These are phyloP conservation scores for Psittacula cyanocephala DNA, from an alignment of 2,113 vertebrate genomes.

Conservation along the genomic window DNA sequence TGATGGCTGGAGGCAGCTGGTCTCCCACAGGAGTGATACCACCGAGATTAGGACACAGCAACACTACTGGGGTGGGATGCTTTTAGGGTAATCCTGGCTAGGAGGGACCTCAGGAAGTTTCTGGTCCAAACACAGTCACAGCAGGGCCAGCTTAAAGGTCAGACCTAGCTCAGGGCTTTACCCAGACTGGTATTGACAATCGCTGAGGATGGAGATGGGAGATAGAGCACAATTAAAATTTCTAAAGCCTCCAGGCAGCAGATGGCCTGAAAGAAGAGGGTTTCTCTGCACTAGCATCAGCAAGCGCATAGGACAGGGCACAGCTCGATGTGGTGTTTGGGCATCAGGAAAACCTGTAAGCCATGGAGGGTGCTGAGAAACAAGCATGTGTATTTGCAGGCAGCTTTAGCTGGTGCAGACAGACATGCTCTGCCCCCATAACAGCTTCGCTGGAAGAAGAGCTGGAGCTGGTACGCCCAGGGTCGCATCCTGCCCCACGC, in stretches of 20 bases:
- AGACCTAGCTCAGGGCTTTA: neutral
- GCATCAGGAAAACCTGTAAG: neutral
- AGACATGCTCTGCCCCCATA: fast-evolving
- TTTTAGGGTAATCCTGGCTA: neutral
- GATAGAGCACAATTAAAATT: neutral
- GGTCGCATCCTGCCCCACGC: neutral
- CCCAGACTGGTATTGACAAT: neutral
- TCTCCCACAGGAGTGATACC: neutral
- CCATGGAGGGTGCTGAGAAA: neutral
- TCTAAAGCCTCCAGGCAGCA: neutral
- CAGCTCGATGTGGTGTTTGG: neutral
- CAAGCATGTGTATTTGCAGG: fast-evolving
- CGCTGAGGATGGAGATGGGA: neutral
- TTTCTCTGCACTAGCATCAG: neutral
- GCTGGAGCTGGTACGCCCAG: neutral
- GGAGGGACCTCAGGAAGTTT: neutral
- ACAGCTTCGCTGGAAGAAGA: neutral
- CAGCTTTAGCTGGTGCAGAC: neutral
- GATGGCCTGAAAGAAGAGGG: neutral
- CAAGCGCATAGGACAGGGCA: fast-evolving
- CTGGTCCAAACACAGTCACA: neutral
- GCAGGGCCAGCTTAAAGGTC: neutral
- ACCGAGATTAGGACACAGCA: neutral
- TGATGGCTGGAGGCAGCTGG: neutral
- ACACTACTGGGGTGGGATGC: neutral